phyloP scores from a whole-genome alignment of 2,888 invertebrate genomes.

The Coelinius sp. region DNA sequence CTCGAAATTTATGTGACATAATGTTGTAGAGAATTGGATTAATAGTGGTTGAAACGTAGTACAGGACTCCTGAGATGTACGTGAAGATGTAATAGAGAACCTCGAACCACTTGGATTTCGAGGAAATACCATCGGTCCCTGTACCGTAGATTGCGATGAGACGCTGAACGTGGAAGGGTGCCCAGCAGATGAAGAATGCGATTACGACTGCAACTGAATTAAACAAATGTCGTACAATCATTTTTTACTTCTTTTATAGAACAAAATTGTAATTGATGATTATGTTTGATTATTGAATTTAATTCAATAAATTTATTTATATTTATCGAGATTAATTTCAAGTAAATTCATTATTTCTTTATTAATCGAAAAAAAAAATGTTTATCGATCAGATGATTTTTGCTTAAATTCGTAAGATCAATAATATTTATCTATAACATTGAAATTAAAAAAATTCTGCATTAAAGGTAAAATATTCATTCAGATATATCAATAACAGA shows the following conservation, averaged over 20 bases:
- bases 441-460: too few species aligned
- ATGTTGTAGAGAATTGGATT: constrained; percentile 95
- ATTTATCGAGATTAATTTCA: too few species aligned
- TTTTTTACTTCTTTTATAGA: background rate
- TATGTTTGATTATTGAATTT: background rate
- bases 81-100: constrained; percentile 80
- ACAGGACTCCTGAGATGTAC: constrained; percentile 89
- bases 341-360: too few species aligned
- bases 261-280: background rate
- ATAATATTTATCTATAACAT: too few species aligned
- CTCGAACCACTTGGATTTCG: constrained; percentile 69
- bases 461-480: too few species aligned
- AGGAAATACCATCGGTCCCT: constrained; percentile 61
- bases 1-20: constrained; percentile 94
- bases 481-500: too few species aligned
- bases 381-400: too few species aligned
- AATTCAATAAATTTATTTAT: background rate
- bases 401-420: too few species aligned
- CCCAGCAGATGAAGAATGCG: constrained; percentile 92
- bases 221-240: background rate
- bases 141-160: constrained; percentile 83
- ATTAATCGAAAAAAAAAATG: too few species aligned
- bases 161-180: constrained; percentile 94
- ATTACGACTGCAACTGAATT: constrained; percentile 87
- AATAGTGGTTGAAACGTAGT: constrained; percentile 92